These are phyloP conservation scores for Trochalopteron elliotii DNA, from an alignment of 2,113 vertebrate species.

Conservation along the genomic window DNA sequence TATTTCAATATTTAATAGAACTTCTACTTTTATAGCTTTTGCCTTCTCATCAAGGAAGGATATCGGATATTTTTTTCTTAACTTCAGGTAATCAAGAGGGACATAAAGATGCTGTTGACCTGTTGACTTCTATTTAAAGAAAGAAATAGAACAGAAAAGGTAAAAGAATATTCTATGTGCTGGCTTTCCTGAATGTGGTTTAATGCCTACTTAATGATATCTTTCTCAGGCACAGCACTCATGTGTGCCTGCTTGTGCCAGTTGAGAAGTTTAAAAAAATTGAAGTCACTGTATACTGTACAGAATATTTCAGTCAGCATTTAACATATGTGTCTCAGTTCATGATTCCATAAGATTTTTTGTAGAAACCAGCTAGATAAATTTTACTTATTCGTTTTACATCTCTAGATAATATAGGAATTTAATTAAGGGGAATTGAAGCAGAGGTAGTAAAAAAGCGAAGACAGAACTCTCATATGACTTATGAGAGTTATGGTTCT, in stretches of 20 bases:
- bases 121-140: neutral
- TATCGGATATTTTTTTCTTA: neutral
- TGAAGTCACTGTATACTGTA: neutral
- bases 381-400: neutral
- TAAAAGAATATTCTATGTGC: neutral
- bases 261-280: neutral
- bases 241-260: neutral
- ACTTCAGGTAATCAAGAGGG: neutral
- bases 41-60: neutral
- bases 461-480: neutral
- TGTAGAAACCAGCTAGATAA: neutral
- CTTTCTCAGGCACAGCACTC: neutral
- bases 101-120: neutral
- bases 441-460: neutral
- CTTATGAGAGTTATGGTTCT: neutral
- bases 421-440: slow-evolving; percentile 5
- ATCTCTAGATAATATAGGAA: neutral
- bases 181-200: neutral
- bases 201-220: neutral
- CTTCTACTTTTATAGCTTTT: neutral
- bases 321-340: neutral
- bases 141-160: neutral
- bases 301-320: neutral
- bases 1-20: neutral
- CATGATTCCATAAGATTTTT: neutral